Base-by-base conservation (phyloP, 1,140 invertebrate genomes). In the Portunus trituberculatus region DNA sequence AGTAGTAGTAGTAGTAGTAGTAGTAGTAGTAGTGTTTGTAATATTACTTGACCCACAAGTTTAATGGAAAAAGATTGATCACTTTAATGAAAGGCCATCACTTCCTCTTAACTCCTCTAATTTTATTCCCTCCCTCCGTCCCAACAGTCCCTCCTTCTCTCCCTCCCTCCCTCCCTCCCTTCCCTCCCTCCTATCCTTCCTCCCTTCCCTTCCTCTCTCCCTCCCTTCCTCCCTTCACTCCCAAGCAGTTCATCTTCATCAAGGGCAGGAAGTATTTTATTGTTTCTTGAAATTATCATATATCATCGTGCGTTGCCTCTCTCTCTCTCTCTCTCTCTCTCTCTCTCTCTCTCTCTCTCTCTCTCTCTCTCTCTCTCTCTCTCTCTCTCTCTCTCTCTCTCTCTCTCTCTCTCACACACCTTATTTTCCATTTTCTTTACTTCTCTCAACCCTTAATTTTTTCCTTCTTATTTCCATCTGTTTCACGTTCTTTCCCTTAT, bases 281-380 rank as follows among this genome's bases (percentile, higher is more conserved):
- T 59, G 10, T 59, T 59, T 59, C 52, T 59, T 59, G 52, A 59
- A 59, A 59, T 59, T 59, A 14, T 59, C 52, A 59, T 59, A 59
- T 59, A 59, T 14, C 52, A 59, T 20, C 16, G 10, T 32, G 39
- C 39, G 7, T 46, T 89, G 2, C 39, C 14, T 3, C 8, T 14
- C 7, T 89, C 39, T 89, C 87, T 89, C 87, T 89, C 87, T 89
- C 39, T 46, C 87, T 89, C 87, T 89, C 87, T 89, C 87, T 89
- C 87, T 89, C 87, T 89, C 87, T 59, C 52, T 59, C 52, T 59
- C 52, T 59, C 52, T 59, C 52, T 59, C 52, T 59, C 16, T 59
- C 39, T 59, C 52, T 59, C 52, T 59, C 52, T 59, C 52, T 59
- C 52, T 59, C 52, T 20, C 52, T 39, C 52, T 59, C 52, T 59